Conservation (phyloP, 2,797 vertebrate species). For the Trachops cirrhosus region DNA sequence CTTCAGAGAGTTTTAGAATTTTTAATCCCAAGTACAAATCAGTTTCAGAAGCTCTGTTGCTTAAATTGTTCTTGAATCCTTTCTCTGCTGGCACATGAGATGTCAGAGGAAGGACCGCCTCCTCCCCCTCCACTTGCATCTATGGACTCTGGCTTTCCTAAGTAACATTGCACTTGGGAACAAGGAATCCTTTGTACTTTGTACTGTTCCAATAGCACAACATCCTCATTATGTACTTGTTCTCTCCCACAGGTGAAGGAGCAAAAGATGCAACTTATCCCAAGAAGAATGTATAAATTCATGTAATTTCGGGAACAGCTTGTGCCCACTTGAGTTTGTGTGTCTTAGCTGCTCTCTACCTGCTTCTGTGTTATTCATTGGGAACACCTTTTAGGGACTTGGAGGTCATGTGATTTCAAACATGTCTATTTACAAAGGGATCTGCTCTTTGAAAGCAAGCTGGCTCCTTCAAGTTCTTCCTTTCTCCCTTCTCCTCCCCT, state of each 20-base stretch:
- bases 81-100: background rate
- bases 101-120: background rate
- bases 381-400: background rate
- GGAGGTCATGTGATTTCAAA: background rate
- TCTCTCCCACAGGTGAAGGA: conserved; percentile 27
- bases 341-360: background rate
- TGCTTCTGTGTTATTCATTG: background rate
- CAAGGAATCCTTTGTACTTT: conserved; percentile 53
- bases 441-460: background rate
- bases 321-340: background rate
- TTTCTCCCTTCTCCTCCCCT: background rate
- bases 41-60: background rate
- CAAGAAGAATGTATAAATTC: background rate
- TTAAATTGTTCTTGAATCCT: background rate
- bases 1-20: background rate
- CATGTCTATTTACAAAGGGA: background rate
- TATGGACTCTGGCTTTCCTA: conserved; percentile 61
- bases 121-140: background rate
- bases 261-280: background rate
- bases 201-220: background rate
- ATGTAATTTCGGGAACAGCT: background rate
- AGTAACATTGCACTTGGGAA: conserved; percentile 20
- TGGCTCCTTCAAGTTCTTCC: background rate
- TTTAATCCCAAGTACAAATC: background rate
- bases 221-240: background rate